Evolutionary conservation across 2,797 vertebrate species (phyloP).

Genomic region (Cryptoblepharus egeriae): DNA sequence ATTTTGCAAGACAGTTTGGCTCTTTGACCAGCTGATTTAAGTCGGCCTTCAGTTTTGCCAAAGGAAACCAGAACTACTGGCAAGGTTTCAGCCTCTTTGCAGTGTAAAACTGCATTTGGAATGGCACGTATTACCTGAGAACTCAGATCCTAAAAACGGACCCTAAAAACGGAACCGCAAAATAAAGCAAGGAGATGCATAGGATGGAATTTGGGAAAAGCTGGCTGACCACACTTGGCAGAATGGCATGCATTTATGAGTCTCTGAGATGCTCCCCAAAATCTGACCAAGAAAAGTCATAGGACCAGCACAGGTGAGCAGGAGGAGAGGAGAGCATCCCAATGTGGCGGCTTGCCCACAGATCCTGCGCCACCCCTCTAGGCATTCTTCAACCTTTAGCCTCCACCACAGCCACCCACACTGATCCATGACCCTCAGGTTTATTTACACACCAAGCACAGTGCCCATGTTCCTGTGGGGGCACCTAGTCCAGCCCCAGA

Average conservation of each 20-base stretch:
- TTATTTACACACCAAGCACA: constrained; percentile 28
- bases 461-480: background rate
- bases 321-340: too few relatives aligned
- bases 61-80: background rate
- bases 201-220: background rate
- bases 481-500: background rate
- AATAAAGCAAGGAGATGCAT: background rate
- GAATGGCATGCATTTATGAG: background rate
- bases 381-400: background rate
- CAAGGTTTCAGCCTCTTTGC: background rate
- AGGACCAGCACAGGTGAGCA: too few relatives aligned
- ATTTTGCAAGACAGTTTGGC: background rate
- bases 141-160: background rate
- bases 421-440: constrained; percentile 16
- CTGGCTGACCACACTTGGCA: background rate
- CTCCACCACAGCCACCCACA: background rate
- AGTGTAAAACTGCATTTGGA: background rate
- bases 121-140: background rate
- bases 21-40: background rate
- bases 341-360: too few relatives aligned
- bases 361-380: background rate
- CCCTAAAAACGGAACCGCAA: background rate
- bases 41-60: background rate
- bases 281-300: background rate
- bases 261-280: background rate